phyloP scores from a whole-genome alignment of 53 echinoderm and acorn worm species.

The Echinarachnius parma region DNA sequence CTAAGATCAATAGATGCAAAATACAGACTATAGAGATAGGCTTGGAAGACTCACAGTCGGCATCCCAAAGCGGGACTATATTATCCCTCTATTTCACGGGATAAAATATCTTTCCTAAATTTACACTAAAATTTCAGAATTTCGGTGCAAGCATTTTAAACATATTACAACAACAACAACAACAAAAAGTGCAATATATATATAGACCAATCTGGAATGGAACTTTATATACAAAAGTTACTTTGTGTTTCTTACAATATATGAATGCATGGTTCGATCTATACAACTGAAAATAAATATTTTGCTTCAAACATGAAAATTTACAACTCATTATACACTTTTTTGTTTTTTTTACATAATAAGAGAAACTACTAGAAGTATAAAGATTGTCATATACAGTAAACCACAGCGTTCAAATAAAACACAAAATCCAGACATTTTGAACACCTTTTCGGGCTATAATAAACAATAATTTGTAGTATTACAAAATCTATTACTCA shows the following conservation, averaged over 20 bases:
- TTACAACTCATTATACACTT: constrained; percentile 12
- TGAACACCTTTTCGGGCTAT: background rate
- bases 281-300: constrained; percentile 39
- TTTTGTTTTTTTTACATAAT: background rate
- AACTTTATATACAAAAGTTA: constrained; percentile 3
- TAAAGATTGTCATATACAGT: constrained; percentile 32
- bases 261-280: constrained; percentile 17
- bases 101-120: background rate
- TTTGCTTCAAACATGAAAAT: constrained; percentile 29
- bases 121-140: constrained; percentile 21
- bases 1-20: too few relatives aligned
- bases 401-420: background rate
- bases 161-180: constrained; percentile 8
- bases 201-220: constrained; percentile 36
- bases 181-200: background rate
- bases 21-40: background rate
- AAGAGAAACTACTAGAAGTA: constrained; percentile 36
- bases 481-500: background rate
- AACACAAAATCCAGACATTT: background rate
- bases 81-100: too few relatives aligned
- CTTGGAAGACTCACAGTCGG: constrained; percentile 5
- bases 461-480: background rate
- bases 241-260: background rate
- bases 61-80: too few relatives aligned
- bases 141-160: constrained; percentile 32